Evolutionary conservation across 1,140 invertebrate species (phyloP).

Genomic region (Liolophura sinensis): DNA sequence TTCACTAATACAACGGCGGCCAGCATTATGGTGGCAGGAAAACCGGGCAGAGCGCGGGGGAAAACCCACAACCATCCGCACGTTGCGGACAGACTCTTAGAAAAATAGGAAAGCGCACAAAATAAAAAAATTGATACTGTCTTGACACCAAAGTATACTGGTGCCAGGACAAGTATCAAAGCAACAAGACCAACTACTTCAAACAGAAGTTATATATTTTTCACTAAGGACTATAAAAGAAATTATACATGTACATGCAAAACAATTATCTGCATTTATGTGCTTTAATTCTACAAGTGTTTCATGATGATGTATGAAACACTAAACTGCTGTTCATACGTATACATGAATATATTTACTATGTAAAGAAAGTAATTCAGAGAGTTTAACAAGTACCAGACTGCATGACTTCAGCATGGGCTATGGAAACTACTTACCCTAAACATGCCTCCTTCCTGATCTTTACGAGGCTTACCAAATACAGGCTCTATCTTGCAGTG

Average conservation of each 20-base stretch:
- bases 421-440: conserved; percentile 28
- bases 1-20: too few species aligned
- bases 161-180: too few species aligned
- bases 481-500: conserved; percentile 52
- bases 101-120: too few species aligned
- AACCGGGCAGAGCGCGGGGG: too few species aligned
- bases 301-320: background rate
- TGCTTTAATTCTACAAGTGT: background rate
- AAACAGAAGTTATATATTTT: too few species aligned
- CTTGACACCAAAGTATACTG: too few species aligned
- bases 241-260: background rate
- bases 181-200: too few species aligned
- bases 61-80: too few species aligned
- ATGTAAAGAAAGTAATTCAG: background rate
- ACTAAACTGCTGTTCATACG: background rate
- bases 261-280: background rate
- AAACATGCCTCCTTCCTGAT: conserved; percentile 44
- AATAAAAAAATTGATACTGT: too few species aligned
- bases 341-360: background rate
- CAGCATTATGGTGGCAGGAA: too few species aligned
- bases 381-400: background rate
- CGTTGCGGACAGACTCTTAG: too few species aligned
- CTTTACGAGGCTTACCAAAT: conserved; percentile 38
- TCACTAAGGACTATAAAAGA: too few species aligned
- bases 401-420: background rate